Evolutionary conservation across 2,888 invertebrate genomes (phyloP).

Genomic region (Cantharis nigra): DNA sequence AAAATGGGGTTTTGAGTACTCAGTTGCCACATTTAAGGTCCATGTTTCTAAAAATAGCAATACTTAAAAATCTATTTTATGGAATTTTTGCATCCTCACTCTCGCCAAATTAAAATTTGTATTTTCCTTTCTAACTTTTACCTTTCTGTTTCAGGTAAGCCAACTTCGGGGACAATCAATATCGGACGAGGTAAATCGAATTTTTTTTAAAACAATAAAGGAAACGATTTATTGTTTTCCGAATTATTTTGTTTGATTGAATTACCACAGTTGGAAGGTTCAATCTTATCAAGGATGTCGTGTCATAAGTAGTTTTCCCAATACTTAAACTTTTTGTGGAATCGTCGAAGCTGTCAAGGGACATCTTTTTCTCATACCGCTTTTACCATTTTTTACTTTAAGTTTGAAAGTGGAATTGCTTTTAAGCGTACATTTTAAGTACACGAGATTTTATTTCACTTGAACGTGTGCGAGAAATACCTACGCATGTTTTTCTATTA

Average conservation of each 20-base stretch:
- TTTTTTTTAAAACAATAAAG: background rate
- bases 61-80: background rate
- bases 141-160: background rate
- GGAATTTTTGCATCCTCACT: background rate
- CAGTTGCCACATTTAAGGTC: background rate
- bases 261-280: background rate
- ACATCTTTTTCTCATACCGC: conserved; percentile 12
- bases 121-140: background rate
- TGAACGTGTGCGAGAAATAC: background rate
- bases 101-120: background rate
- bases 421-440: conserved; percentile 9
- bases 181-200: background rate
- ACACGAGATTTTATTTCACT: conserved; percentile 10
- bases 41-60: background rate
- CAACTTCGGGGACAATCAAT: background rate
- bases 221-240: background rate
- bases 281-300: background rate
- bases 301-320: conserved; percentile 8
- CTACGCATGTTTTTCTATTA: background rate
- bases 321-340: conserved; percentile 11
- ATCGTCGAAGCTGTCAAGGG: conserved; percentile 12
- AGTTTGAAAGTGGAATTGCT: conserved; percentile 21
- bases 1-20: background rate
- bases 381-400: conserved; percentile 14
- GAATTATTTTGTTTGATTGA: background rate